These are phyloP conservation scores for Heterochromis multidens DNA, from an alignment of 2,113 vertebrate species.

Conservation along the genomic window DNA sequence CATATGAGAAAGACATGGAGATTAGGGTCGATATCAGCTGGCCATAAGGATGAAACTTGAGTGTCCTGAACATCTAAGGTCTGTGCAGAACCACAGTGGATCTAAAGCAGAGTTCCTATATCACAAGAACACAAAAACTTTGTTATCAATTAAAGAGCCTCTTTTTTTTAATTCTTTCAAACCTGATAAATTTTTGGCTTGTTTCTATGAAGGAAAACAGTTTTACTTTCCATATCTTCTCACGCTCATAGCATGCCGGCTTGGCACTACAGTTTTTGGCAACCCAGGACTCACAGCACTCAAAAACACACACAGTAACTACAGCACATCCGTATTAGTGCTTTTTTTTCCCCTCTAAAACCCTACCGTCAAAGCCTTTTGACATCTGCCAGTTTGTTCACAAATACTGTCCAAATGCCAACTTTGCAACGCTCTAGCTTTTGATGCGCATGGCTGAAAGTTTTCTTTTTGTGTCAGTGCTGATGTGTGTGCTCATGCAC, in stretches of 20 bases:
- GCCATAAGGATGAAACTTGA: slow-evolving; percentile 22
- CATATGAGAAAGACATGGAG: slow-evolving; percentile 27
- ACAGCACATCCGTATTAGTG: slow-evolving; percentile 69
- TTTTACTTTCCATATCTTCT: slow-evolving; percentile 26
- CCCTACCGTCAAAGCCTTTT: slow-evolving; percentile 70
- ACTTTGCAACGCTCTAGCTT: slow-evolving; percentile 50
- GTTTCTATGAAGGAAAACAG: background rate
- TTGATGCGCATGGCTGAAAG: slow-evolving; percentile 39
- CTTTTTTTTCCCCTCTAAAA: slow-evolving; percentile 51
- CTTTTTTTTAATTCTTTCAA: background rate
- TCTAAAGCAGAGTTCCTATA: background rate
- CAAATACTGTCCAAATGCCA: slow-evolving; percentile 70
- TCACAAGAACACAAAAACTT: background rate
- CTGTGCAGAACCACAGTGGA: background rate
- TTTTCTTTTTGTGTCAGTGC: slow-evolving; percentile 54
- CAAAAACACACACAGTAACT: slow-evolving; percentile 66
- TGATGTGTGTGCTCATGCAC: slow-evolving; percentile 11
- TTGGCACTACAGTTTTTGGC: slow-evolving; percentile 56
- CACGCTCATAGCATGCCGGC: background rate
- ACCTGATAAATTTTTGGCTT: background rate
- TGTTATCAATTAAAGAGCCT: background rate
- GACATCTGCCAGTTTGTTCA: slow-evolving; percentile 73
- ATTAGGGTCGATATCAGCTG: slow-evolving; percentile 31
- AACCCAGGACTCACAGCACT: slow-evolving; percentile 53
- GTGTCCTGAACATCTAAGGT: slow-evolving; percentile 7